Percentiles rank a stretch among this genome's conserved stretches.
phyloP scores from a whole-genome alignment of 2,113 vertebrate species.

The Osmerus mordax region DNA sequence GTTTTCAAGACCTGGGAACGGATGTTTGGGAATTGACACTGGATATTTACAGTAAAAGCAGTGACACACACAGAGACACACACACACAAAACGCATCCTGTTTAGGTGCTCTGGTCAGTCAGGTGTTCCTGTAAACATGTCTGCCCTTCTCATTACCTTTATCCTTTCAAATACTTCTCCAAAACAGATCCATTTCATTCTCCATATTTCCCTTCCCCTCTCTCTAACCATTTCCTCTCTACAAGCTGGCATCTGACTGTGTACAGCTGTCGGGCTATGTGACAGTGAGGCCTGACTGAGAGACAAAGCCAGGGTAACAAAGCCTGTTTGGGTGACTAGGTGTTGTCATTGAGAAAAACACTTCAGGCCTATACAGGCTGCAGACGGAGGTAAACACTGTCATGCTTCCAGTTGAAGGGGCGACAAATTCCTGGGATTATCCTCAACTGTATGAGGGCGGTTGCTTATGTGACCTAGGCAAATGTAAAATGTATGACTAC shows the following conservation, averaged over 20 bases:
- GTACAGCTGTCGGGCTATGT: background rate
- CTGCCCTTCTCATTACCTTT: background rate
- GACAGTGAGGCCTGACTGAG: background rate
- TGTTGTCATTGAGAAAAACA: constrained; percentile 29
- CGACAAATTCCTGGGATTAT: too few species aligned
- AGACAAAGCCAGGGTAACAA: constrained; percentile 27
- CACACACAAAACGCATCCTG: constrained; percentile 16
- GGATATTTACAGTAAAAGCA: constrained; percentile 38
- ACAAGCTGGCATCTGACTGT: background rate
- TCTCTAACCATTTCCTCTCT: constrained; percentile 4
- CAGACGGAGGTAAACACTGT: background rate
- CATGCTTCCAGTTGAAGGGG: background rate
- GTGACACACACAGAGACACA: background rate
- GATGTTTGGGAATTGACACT: constrained; percentile 25
- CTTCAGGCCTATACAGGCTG: background rate
- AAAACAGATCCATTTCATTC: background rate
- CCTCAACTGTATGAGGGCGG: too few species aligned
- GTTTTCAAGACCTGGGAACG: constrained; percentile 21
- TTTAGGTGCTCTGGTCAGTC: constrained; percentile 35
- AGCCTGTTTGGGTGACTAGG: constrained; percentile 16
- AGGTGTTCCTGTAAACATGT: constrained; percentile 21
- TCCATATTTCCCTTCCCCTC: background rate
- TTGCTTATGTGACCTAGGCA: too few species aligned
- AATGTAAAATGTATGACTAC: too few species aligned
- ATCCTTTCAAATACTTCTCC: background rate